These are phyloP conservation scores for Lycaon pictus DNA, from an alignment of 2,113 vertebrate genomes.

Conservation along the genomic window DNA sequence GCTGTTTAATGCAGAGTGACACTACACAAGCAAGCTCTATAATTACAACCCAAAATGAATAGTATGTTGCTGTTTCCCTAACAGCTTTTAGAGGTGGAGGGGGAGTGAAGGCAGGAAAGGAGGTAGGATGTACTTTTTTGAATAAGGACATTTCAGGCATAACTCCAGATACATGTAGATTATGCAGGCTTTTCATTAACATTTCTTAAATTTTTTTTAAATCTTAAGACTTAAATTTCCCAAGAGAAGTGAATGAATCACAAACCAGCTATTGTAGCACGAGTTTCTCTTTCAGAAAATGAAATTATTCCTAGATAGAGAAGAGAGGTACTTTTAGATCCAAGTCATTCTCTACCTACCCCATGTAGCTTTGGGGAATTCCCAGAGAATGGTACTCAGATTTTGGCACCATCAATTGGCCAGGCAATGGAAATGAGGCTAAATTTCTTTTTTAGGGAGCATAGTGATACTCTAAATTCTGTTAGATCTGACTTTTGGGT, in stretches of 20 bases:
- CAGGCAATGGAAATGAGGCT: background rate
- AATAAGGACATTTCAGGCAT: background rate
- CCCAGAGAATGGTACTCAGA: background rate
- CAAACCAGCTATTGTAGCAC: background rate
- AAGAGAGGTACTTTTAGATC: background rate
- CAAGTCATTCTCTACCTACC: background rate
- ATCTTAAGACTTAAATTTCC: background rate
- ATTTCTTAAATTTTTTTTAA: background rate
- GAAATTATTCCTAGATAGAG: background rate
- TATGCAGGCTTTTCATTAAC: background rate
- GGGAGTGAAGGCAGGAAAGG: fast-evolving
- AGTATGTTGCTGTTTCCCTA: background rate
- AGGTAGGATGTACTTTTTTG: background rate
- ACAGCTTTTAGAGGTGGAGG: background rate
- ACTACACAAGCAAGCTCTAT: too few relatives aligned
- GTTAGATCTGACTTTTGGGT: background rate
- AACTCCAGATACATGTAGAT: background rate
- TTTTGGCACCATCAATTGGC: fast-evolving
- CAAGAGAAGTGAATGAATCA: background rate
- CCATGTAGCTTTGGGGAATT: background rate
- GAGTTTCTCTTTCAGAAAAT: background rate
- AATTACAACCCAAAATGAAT: background rate
- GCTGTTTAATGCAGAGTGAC: background rate
- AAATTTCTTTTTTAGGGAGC: background rate
- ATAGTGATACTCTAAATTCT: background rate